phyloP scores from a whole-genome alignment of 2,888 invertebrate species.

The Malacosoma neustria region DNA sequence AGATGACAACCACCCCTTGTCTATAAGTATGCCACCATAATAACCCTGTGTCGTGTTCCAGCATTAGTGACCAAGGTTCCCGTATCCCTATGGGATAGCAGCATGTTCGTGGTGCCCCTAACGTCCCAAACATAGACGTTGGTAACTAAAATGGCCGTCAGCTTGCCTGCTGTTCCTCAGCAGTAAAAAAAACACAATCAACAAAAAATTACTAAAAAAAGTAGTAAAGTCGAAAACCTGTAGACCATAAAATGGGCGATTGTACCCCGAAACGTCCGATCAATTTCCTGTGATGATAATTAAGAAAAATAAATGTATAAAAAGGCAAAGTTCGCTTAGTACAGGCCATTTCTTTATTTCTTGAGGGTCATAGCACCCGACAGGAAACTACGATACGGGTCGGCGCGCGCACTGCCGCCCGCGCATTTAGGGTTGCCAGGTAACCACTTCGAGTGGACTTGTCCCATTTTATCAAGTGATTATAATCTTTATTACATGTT shows the following conservation, averaged over 20 bases:
- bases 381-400: conserved; percentile 68
- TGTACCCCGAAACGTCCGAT: conserved; percentile 40
- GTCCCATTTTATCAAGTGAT: neutral
- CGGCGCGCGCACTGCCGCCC: conserved; percentile 50
- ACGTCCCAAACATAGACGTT: too few relatives aligned
- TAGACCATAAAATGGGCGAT: conserved; percentile 58
- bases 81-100: too few relatives aligned
- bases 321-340: conserved; percentile 47
- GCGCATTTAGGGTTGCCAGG: conserved; percentile 8
- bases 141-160: too few relatives aligned
- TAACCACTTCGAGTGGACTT: neutral
- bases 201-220: conserved; percentile 6
- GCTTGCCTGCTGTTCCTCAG: too few relatives aligned
- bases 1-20: too few relatives aligned
- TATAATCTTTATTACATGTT: neutral
- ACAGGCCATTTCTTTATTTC: conserved; percentile 67
- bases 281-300: conserved; percentile 65
- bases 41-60: too few relatives aligned
- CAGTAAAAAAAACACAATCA: too few relatives aligned
- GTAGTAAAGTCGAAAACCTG: conserved; percentile 21
- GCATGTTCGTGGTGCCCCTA: too few relatives aligned
- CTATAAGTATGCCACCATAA: too few relatives aligned
- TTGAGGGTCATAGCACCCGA: conserved; percentile 72
- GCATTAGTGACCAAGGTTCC: too few relatives aligned
- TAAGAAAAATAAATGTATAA: conserved; percentile 42